phyloP scores from a whole-genome alignment of 2,797 vertebrate genomes.

The Spheniscus humboldti region DNA sequence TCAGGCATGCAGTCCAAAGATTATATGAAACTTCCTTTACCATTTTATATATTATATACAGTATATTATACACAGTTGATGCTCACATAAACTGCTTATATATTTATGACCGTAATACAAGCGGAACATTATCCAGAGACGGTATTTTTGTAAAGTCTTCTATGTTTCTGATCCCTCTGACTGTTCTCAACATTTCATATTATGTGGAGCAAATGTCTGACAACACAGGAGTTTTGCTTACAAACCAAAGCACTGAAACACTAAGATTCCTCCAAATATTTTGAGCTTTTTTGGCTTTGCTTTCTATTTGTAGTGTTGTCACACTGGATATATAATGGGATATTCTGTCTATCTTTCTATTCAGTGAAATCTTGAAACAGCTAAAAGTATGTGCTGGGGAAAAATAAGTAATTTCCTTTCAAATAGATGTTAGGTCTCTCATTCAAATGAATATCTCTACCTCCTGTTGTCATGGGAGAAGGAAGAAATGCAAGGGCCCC shows the following conservation, averaged over 20 bases:
- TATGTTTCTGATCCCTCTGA: background rate
- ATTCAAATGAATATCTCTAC: background rate
- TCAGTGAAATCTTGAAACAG: background rate
- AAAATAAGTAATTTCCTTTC: background rate
- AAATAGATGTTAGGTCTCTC: background rate
- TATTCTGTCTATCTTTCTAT: background rate
- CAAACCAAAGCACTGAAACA: background rate
- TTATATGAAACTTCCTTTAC: background rate
- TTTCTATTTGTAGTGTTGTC: background rate
- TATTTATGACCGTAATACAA: background rate
- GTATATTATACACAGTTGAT: background rate
- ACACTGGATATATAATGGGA: background rate
- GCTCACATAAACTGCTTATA: background rate
- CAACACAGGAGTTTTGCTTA: background rate
- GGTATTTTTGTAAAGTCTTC: background rate
- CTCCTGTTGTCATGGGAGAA: background rate
- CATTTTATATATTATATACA: background rate
- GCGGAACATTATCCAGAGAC: background rate
- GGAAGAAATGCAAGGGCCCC: background rate
- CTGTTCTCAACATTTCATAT: background rate
- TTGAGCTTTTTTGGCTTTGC: background rate
- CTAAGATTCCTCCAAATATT: background rate
- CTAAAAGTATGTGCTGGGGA: background rate
- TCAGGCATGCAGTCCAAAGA: background rate
- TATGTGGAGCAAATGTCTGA: background rate